Evolutionary conservation across 2,797 vertebrate species (phyloP).

Genomic region (Jordanella pulchra): DNA sequence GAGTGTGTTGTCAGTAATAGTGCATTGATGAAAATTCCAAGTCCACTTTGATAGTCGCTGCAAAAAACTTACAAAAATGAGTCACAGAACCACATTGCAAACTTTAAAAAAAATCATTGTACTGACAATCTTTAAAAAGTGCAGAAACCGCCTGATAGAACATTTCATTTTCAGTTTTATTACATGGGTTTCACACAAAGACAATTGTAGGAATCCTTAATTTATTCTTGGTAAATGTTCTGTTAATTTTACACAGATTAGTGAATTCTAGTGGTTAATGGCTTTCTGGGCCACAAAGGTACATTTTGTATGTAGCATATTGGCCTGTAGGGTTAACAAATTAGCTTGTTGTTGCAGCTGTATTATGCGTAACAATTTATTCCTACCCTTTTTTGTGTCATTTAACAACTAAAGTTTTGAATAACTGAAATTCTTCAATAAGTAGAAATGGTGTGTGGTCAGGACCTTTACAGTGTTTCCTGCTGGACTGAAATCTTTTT

Average conservation of each 20-base stretch:
- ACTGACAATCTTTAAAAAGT: no score
- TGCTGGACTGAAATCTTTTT: no score
- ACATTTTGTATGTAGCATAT: not conserved
- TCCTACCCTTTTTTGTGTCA: not conserved
- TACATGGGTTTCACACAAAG: not conserved
- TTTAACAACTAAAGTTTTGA: not conserved
- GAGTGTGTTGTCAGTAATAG: not conserved
- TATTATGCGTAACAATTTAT: slow-evolving; percentile 4
- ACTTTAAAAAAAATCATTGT: not conserved
- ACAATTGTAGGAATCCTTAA: not conserved
- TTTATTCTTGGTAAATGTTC: not conserved
- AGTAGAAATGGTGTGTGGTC: no score
- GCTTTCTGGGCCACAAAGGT: not conserved
- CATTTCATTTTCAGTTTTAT: no score
- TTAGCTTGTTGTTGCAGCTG: slow-evolving; percentile 32
- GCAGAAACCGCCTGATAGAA: no score
- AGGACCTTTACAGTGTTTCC: no score
- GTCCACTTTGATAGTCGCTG: no score
- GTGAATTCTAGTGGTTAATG: not conserved
- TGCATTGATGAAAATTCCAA: no score
- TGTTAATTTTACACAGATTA: not conserved
- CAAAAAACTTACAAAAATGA: not conserved
- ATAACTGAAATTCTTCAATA: no score
- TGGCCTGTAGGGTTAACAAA: no score
- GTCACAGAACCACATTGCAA: not conserved